Evolutionary conservation across 1,140 invertebrate species (phyloP), one percentile per base, ranked within the genome.

Genomic region (Magallana ariakensis): DNA sequence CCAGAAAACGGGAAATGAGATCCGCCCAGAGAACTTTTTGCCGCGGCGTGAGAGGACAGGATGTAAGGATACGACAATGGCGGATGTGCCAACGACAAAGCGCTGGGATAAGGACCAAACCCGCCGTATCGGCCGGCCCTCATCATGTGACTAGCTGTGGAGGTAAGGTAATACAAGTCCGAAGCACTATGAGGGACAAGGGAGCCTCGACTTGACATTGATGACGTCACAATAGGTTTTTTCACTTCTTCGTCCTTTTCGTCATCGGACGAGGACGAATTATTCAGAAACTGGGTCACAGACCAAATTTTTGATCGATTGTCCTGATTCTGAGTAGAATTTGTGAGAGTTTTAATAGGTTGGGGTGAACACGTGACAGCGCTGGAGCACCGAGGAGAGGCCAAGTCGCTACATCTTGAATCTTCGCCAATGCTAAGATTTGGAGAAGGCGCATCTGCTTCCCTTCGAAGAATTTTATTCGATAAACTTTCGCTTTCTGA

Each of bases 241-340:
- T 84, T 84, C n/a, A 58, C 22, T 58, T 84, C 83, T 80, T 55
- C 83, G 16, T 66, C 87, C 80, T 62, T 80, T 60, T 87, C 87
- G 22, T 85, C 66, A n/a, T 87, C 84, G 54, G 55, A 33, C 15
- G 87, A 80, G 16, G 86, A 83, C 66, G 66, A 75, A 75, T 75
- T 46, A 58, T 87, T 87, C 16, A 87, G 46, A 85, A 87, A 87
- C 19, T 87, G 83, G 26, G 87, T 85, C 58, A 87, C 87, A 10
- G 87, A 87, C 87, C 87, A 87, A 46, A 87, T 87, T 70, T 87
- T 87, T 6, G 87, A 60, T 66, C 87, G 60, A 85, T 54, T 85
- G 26, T 75, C 46, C 56, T 85, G 83, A 55, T 19, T 54, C 7
- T 26, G 9, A 19, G 56, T 53, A n/a, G 87, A 66, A 46, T 66